A percentile compares a stretch with the other conserved stretches of the same genome.
These are phyloP conservation scores for Hephaestus fuliginosus DNA, from an alignment of 2,797 vertebrate genomes.

Conservation along the genomic window DNA sequence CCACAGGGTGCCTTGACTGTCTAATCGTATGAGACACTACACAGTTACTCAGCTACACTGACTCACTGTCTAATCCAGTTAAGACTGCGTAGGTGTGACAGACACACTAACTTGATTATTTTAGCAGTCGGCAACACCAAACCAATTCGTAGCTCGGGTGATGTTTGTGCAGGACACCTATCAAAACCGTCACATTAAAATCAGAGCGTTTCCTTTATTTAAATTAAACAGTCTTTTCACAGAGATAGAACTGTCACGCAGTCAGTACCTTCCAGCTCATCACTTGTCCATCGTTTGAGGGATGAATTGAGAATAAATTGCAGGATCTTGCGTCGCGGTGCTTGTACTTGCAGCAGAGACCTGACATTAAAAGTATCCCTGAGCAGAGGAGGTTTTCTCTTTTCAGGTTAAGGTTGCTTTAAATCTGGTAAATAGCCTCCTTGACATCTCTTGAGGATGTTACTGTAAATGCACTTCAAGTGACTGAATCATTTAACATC, in stretches of 20 bases:
- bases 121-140: conserved; percentile 44
- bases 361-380: conserved; percentile 45
- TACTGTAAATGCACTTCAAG: conserved; percentile 84
- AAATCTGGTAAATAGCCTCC: conserved; percentile 73
- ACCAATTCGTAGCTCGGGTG: conserved; percentile 14
- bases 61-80: conserved; percentile 63
- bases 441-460: conserved; percentile 78
- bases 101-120: conserved; percentile 62
- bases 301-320: conserved; percentile 37
- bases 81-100: conserved; percentile 35
- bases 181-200: conserved; percentile 41
- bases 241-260: conserved; percentile 28
- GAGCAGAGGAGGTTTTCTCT: conserved; percentile 54
- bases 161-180: conserved; percentile 37
- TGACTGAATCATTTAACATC: conserved; percentile 84
- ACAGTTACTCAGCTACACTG: conserved; percentile 54
- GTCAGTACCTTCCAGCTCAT: conserved; percentile 19
- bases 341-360: conserved; percentile 34
- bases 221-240: conserved; percentile 30
- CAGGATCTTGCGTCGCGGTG: conserved; percentile 2
- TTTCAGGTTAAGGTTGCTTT: conserved; percentile 72
- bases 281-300: conserved; percentile 39
- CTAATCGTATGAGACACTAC: conserved; percentile 61
- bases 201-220: conserved; percentile 12
- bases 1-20: conserved; percentile 33